These are phyloP conservation scores for Aromia moschata DNA, from an alignment of 2,888 invertebrate species.

Conservation along the genomic window DNA sequence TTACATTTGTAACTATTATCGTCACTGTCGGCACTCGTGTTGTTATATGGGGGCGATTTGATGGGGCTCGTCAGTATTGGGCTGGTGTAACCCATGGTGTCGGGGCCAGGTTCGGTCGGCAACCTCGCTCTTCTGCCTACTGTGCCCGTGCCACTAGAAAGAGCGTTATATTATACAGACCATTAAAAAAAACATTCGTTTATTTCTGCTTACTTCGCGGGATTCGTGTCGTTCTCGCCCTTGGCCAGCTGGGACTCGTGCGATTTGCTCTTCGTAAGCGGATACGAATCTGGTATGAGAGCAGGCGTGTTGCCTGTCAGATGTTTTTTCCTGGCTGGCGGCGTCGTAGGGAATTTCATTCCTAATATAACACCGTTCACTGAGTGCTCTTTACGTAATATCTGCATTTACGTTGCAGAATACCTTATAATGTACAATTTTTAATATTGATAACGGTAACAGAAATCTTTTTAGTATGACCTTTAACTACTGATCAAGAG, in stretches of 20 bases:
- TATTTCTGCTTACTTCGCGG: slow-evolving; percentile 46
- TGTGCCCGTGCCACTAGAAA: slow-evolving; percentile 55
- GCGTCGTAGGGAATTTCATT: slow-evolving; percentile 83
- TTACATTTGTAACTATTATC: slow-evolving; percentile 65
- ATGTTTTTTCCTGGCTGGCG: slow-evolving; percentile 79
- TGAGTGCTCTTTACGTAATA: too few species aligned
- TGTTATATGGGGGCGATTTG: slow-evolving; percentile 69
- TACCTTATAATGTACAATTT: too few species aligned
- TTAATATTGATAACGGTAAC: neutral
- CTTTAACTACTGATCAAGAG: too few species aligned
- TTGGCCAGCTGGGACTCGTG: slow-evolving; percentile 88
- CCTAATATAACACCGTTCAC: slow-evolving; percentile 59
- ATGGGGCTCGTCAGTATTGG: slow-evolving; percentile 67
- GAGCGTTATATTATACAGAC: too few species aligned
- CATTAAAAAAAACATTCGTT: too few species aligned
- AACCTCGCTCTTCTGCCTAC: slow-evolving; percentile 64
- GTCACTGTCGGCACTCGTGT: slow-evolving; percentile 63
- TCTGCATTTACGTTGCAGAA: too few species aligned
- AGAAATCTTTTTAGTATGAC: too few species aligned
- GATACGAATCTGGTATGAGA: slow-evolving; percentile 67
- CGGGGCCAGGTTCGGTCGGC: slow-evolving; percentile 70
- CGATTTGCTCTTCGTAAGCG: slow-evolving; percentile 89
- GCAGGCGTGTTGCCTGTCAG: slow-evolving; percentile 61
- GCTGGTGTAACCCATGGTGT: slow-evolving; percentile 63
- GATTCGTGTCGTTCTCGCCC: slow-evolving; percentile 62